Base-by-base conservation (phyloP, 2,888 invertebrate species). In the Odontocolon sp. region DNA sequence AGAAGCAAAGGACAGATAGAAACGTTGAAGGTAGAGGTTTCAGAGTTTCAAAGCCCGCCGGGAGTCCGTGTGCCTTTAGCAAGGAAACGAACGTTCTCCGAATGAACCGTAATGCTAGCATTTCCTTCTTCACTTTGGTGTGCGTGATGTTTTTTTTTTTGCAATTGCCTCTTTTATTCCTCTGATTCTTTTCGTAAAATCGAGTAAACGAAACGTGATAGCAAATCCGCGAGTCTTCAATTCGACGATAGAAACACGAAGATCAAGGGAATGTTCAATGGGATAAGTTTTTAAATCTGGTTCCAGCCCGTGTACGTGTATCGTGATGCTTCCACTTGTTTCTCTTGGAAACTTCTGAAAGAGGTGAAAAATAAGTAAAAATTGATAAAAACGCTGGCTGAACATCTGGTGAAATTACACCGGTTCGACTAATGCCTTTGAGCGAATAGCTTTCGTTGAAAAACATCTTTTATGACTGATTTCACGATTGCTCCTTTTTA, bases 191-290 rank as follows among this genome's bases (percentile, higher is more conserved):
- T 26, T 33, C 11, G 16, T 0, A 26, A 45, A 64, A 16, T 33
- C 56, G 50, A 54, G 67, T 23, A 68, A 63, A 71, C n/a, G 50
- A 31, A 23, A 61, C 28, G 52, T 45, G 47, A 75, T 64, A 47
- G 47, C 36, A 57, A 73, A 56, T 47, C 33, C 31, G 28, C 47
- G 6, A 33, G 50, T 45, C 42, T 33, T 52, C 26, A 3, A 47
- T 50, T 21, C 57, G 26, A 21, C 59, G 50, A 36, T 28, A 31
- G 47, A 66, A 57, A 59, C 42, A n/a, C 36, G 47, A 31, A 45
- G 54, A 64, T 36, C 45, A 54, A 63, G 33, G 23, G 33, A 38
- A 45, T 56, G 40, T 18, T n/a, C 36, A 38, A 23, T 36, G 2
- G 28, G 11, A 52, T 57, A 50, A 72, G 47, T 66, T 64, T 66